Evolutionary conservation across 2,797 vertebrate species (phyloP).

Genomic region (Pangasius krempfi): DNA sequence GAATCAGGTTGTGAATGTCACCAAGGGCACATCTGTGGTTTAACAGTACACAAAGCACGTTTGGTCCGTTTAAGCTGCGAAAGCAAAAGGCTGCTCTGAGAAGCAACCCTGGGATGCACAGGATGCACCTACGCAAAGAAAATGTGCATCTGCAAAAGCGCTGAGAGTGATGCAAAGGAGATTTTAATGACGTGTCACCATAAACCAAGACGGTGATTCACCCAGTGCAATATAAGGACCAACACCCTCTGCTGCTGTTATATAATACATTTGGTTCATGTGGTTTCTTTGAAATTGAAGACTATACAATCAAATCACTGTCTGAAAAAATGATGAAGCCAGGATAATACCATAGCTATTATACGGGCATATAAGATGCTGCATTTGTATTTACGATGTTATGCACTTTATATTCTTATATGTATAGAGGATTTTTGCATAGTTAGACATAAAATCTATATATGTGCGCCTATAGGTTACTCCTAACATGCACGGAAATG

Average conservation of each 20-base stretch:
- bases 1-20: neutral
- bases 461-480: neutral
- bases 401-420: neutral
- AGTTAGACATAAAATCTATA: neutral
- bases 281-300: neutral
- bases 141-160: conserved; percentile 37
- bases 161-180: conserved; percentile 31
- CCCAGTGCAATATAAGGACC: conserved; percentile 13
- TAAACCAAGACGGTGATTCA: conserved; percentile 41
- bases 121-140: conserved; percentile 26
- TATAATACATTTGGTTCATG: conserved; percentile 2
- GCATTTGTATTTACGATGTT: neutral
- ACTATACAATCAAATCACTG: neutral
- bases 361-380: neutral
- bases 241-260: conserved; percentile 29
- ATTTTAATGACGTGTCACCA: conserved; percentile 36
- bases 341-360: neutral
- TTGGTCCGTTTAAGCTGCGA: neutral
- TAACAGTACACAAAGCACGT: neutral
- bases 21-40: neutral
- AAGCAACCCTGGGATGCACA: neutral
- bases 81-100: neutral
- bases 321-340: neutral
- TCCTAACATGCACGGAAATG: neutral
- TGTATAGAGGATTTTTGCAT: neutral